Percentiles rank a stretch among this genome's conserved stretches.
phyloP scores from a whole-genome alignment of 92 coral and sea anemone species.

The Parazoanthus darwini region DNA sequence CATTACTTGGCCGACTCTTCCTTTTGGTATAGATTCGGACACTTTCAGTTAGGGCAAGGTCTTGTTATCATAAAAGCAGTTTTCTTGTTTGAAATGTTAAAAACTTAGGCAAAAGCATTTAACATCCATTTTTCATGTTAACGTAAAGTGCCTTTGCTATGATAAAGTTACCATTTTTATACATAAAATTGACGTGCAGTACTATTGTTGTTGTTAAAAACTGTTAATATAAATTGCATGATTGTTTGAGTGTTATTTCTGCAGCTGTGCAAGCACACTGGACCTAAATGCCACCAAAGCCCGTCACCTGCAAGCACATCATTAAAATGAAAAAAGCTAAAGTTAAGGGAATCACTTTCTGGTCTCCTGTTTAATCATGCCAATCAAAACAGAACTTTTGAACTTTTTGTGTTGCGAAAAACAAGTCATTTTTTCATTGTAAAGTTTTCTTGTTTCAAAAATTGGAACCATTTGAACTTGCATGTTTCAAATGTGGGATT shows the following conservation, averaged over 20 bases:
- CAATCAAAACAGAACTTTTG: slow-evolving; percentile 2
- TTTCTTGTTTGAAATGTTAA: neutral
- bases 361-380: neutral
- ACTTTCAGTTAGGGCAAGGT: too few relatives aligned
- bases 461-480: slow-evolving; percentile 9
- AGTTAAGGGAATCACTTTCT: neutral
- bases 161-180: neutral
- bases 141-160: neutral
- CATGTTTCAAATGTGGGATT: slow-evolving; percentile 5
- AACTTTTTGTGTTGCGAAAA: slow-evolving; percentile 9
- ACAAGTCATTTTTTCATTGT: neutral
- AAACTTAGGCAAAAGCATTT: neutral
- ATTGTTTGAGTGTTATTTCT: slow-evolving; percentile 31
- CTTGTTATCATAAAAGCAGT: too few relatives aligned
- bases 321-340: neutral
- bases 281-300: slow-evolving; percentile 19
- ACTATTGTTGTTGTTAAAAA: neutral
- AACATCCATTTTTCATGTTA: neutral
- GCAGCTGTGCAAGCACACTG: slow-evolving; percentile 25
- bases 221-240: neutral
- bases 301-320: neutral
- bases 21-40: too few relatives aligned
- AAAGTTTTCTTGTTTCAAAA: neutral
- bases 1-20: too few relatives aligned
- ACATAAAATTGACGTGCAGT: too few relatives aligned